These are phyloP conservation scores for Brachyptera risi DNA, from an alignment of 2,888 invertebrate species.

Conservation along the genomic window DNA sequence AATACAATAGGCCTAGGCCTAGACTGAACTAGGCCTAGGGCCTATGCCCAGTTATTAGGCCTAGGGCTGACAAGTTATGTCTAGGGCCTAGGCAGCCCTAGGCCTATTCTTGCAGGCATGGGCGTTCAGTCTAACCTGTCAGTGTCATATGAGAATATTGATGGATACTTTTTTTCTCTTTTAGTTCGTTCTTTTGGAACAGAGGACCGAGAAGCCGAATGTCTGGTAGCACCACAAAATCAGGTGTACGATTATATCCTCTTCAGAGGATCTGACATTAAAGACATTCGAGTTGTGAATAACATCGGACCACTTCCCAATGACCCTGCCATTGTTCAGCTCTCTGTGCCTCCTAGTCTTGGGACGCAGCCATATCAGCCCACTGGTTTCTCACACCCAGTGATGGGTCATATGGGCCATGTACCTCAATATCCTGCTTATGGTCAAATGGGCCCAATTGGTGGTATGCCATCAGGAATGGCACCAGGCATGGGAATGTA, in stretches of 20 bases:
- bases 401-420: constrained; percentile 58
- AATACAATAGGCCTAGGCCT: too few relatives aligned
- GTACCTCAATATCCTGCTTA: constrained; percentile 50
- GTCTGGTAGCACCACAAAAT: constrained; percentile 92
- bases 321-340: constrained; percentile 97
- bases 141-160: too few relatives aligned
- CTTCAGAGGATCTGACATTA: constrained; percentile 97
- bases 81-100: too few relatives aligned
- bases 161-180: constrained; percentile 10
- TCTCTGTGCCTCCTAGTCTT: constrained; percentile 71
- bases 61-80: too few relatives aligned
- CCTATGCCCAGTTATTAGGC: too few relatives aligned
- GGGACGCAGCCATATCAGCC: constrained; percentile 58
- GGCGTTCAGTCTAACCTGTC: too few relatives aligned
- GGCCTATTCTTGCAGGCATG: too few relatives aligned
- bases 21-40: too few relatives aligned
- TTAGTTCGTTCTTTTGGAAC: constrained; percentile 98
- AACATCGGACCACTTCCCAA: constrained; percentile 81
- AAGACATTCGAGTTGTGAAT: constrained; percentile 95
- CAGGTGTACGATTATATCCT: constrained; percentile 99
- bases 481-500: constrained; percentile 50
- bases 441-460: constrained; percentile 46
- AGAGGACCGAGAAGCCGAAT: constrained; percentile 93
- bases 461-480: constrained; percentile 44
- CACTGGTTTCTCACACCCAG: constrained; percentile 65